Evolutionary conservation across 2,888 invertebrate genomes (phyloP).

Genomic region (Sarcophaga caerulescens): DNA sequence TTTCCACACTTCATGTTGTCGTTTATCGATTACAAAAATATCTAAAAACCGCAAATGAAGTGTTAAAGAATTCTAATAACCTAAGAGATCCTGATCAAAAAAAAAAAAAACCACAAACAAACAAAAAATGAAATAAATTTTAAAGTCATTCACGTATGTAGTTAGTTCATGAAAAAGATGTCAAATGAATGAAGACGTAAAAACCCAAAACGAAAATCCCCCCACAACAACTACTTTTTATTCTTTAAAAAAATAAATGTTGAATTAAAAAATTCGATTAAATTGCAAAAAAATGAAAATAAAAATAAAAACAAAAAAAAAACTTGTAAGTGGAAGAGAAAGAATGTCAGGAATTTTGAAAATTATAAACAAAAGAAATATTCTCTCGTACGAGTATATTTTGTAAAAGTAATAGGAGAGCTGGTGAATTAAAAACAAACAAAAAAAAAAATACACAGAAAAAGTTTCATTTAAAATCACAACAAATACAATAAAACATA

Average conservation of each 20-base stretch:
- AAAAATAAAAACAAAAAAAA: not conserved
- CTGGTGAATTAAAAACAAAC: constrained; percentile 1
- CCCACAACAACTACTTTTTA: not conserved
- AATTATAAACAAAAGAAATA: too few relatives aligned
- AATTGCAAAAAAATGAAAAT: not conserved
- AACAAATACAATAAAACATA: constrained; percentile 3
- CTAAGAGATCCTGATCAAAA: not conserved
- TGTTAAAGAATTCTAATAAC: constrained; percentile 1
- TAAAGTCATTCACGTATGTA: not conserved
- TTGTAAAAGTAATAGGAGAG: too few relatives aligned
- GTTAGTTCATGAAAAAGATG: not conserved
- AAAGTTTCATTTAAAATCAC: constrained; percentile 7
- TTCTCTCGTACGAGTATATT: too few relatives aligned
- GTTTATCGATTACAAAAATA: constrained; percentile 10
- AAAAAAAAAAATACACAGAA: constrained; percentile 3
- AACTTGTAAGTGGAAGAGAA: not conserved
- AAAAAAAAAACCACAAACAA: not conserved
- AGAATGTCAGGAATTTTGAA: constrained; percentile 30
- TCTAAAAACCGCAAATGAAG: not conserved
- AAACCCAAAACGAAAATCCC: constrained; percentile 8
- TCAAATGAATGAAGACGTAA: constrained; percentile 24
- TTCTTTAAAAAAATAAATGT: not conserved
- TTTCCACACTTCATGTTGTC: not conserved
- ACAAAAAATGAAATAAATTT: not conserved
- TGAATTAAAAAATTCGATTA: too few relatives aligned